Conservation (phyloP, 2,888 invertebrate genomes). For the Cantharis rustica region DNA sequence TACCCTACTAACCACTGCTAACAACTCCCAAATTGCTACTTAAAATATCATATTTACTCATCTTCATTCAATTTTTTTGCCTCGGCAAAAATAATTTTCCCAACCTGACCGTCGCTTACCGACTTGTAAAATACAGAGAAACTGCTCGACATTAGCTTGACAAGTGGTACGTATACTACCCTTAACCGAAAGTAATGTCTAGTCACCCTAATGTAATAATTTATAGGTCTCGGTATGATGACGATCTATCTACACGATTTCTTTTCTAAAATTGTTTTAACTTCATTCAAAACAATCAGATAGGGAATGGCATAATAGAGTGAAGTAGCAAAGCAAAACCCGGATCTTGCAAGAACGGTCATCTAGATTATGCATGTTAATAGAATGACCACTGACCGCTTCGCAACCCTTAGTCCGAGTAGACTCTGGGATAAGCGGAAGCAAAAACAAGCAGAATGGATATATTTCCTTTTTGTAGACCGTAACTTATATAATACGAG, state of each 20-base stretch:
- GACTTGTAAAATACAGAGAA: not conserved
- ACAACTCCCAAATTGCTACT: constrained; percentile 56
- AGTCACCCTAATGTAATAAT: not conserved
- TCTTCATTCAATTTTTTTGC: not conserved
- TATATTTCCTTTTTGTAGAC: constrained; percentile 56
- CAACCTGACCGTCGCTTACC: not conserved
- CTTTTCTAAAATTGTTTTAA: constrained; percentile 26
- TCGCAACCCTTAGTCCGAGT: constrained; percentile 43
- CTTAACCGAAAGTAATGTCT: not conserved
- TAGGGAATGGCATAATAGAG: constrained; percentile 37
- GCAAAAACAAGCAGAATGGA: constrained; percentile 57
- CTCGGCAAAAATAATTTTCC: not conserved
- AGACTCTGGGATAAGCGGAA: constrained; percentile 48
- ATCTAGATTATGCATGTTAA: constrained; percentile 59
- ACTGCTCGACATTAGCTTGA: not conserved
- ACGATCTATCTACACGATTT: constrained; percentile 6
- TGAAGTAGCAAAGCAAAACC: constrained; percentile 40
- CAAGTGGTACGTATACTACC: not conserved
- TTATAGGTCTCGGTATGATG: not conserved
- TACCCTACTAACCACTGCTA: constrained; percentile 55
- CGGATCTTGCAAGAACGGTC: constrained; percentile 52
- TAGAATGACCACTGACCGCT: constrained; percentile 56
- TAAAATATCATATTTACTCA: constrained; percentile 40
- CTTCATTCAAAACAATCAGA: constrained; percentile 24
- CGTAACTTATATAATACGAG: constrained; percentile 52